Base-by-base conservation (phyloP, 2,888 invertebrate species). In the Mycogona germanica region DNA sequence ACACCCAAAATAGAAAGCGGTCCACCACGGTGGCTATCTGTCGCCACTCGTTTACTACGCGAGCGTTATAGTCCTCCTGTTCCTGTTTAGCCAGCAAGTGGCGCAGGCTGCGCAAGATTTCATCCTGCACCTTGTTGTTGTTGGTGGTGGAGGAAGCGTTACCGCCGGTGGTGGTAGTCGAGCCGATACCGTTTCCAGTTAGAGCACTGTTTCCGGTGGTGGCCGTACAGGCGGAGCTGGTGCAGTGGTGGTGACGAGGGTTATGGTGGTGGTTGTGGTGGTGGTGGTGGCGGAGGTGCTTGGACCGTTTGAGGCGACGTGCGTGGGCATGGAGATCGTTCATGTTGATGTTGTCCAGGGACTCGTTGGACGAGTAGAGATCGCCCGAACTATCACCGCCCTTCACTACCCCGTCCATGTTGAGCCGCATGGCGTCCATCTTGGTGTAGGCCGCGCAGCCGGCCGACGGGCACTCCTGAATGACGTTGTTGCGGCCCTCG, bases 1-100 rank as follows among this genome's bases (percentile, higher is more conserved):
- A 76, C 37, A 76, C 66, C 71, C 74, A 75, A 65, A 76, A 76
- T 25, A 76, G 67, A 46, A 75, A 67, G 42, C 73, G 64, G 62
- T 76, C 76, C 25, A 76, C 69, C 41, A 70, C 69, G 58, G 73
- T 69, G 3, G 76, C 76, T 23, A 76, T 68, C 55, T 73, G 71
- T 29, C 75, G 63, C 76, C 76, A 76, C 60, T 76, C 75, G 57
- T 74, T 71, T 28, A 74, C 68, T 37, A 73, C 64, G 48, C 68
- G 65, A 58, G 69, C 69, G 55, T 72, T 67, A 19, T 63, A 62
- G 56, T 71, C 71, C 46, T 70, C 68, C 28, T 64, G 61, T 57
- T 75, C 74, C 58, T 76, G 74, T 52, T 72, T 68, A 38, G 68
- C 67, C 35, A 74, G 64, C 21, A 76, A 66, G 56, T 68, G 65